These are phyloP conservation scores for Phrynosoma platyrhinos DNA, from an alignment of 2,113 vertebrate genomes.

Conservation along the genomic window DNA sequence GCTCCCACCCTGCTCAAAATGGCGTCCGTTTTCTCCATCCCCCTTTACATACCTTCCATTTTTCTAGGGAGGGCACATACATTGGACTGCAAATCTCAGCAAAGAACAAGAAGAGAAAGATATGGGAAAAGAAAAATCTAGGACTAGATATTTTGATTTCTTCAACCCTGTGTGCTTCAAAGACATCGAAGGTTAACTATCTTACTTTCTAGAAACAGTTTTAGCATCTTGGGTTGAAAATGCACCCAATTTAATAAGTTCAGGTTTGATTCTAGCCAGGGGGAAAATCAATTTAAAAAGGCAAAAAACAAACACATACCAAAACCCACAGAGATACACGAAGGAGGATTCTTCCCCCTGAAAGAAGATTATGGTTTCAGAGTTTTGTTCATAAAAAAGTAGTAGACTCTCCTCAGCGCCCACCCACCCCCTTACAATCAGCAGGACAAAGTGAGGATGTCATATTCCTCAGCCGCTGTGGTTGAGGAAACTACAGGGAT, in stretches of 20 bases:
- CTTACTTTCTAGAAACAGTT: no score
- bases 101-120: not conserved
- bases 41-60: no score
- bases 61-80: not conserved
- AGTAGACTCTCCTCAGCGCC: rapidly evolving
- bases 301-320: no score
- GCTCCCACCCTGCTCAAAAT: not conserved
- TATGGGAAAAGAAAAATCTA: not conserved
- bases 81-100: not conserved
- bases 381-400: not conserved
- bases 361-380: no score
- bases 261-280: not conserved
- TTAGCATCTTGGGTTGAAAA: not conserved
- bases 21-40: not conserved
- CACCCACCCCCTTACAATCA: not conserved
- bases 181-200: no score
- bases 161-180: not conserved
- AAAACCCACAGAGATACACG: not conserved
- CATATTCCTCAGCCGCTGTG: no score
- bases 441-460: not conserved
- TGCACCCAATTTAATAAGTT: not conserved
- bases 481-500: not conserved
- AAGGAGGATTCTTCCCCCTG: no score
- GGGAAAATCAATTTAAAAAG: no score
- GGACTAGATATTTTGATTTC: not conserved